Conservation (phyloP, 2,113 vertebrate species). For the Peucedramus taeniatus region DNA sequence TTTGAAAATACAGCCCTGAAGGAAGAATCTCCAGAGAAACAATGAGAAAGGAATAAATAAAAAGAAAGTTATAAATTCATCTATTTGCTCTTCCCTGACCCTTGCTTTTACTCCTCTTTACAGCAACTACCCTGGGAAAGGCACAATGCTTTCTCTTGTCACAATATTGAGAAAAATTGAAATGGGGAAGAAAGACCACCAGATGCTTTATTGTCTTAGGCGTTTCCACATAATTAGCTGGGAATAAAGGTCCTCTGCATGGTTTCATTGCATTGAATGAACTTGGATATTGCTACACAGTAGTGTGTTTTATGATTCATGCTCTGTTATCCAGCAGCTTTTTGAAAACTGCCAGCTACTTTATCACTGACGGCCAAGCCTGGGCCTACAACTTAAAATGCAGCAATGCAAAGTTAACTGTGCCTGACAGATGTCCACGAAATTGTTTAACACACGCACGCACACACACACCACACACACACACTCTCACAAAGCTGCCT, state of each 20-base stretch:
- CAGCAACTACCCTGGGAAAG: slow-evolving; percentile 83
- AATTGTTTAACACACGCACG: slow-evolving; percentile 90
- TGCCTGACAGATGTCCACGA: slow-evolving; percentile 93
- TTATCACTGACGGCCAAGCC: slow-evolving; percentile 80
- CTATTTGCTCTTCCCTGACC: slow-evolving; percentile 98
- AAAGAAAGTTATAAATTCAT: slow-evolving; percentile 99
- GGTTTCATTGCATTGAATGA: slow-evolving; percentile 94
- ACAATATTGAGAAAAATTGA: slow-evolving; percentile 94
- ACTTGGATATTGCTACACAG: slow-evolving; percentile 94
- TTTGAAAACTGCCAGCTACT: slow-evolving; percentile 84
- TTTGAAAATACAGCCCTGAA: slow-evolving; percentile 78
- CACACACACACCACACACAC: slow-evolving; percentile 56
- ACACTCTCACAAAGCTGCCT: slow-evolving; percentile 66
- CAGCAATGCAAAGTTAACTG: slow-evolving; percentile 92
- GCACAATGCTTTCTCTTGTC: slow-evolving; percentile 96
- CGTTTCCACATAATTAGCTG: slow-evolving; percentile 99
- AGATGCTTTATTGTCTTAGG: slow-evolving; percentile 99
- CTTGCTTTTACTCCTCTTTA: slow-evolving; percentile 81
- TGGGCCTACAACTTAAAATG: slow-evolving; percentile 82
- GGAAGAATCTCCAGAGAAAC: slow-evolving; percentile 78
- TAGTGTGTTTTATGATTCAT: slow-evolving; percentile 87
- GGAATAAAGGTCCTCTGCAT: slow-evolving; percentile 90
- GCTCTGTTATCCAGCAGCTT: slow-evolving; percentile 81
- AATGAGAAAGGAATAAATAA: slow-evolving; percentile 84
- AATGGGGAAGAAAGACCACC: slow-evolving; percentile 91